Base-by-base conservation (phyloP, 2,113 vertebrate genomes). In the Drymodes brunneopygia region DNA sequence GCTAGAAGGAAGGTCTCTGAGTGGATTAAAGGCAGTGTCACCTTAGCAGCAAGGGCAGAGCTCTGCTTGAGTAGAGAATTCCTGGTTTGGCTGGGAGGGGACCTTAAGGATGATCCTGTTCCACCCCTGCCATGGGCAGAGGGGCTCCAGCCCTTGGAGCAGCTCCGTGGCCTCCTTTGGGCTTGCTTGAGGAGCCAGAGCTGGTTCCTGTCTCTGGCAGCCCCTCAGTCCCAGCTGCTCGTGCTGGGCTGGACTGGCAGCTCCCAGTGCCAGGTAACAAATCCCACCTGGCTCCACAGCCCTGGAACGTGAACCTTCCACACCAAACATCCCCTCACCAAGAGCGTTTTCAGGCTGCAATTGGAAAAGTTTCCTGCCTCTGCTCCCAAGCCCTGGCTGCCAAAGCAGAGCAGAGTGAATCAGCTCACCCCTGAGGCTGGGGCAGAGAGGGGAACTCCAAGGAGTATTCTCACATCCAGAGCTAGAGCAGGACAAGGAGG, bases 371-470 rank as follows among this genome's bases (percentile, higher is more conserved):
- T 79, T 35, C 15, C 56, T 54, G 56, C 79, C 28, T 28, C 65
- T 51, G 57, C 51, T 81, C 71, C 78, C 65, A 27, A 11, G 3
- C 13, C 36, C 48, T 11, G 56, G 58, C 87, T 81, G 81, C 92
- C 57, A 42, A 21, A 82, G 10, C 48, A 24, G 57, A 36, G 73
- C 56, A n/a, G 47, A 58, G 74, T 28, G 42, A 60, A 67, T 21
- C 58, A 53, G 35, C 79, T n/a, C 24, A 23, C 4, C 71, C 66
- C 61, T 1, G 11, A 8, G 73, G 65, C 81, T 2, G 47, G 61
- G 50, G 20, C 35, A n/a, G 35, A n/a, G 64, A 44, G 40, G 9
- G 2, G 38, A 69, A 6, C 71, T 60, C 71, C 0, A 0, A 65
- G 91, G 72, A 70, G 3, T 8, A 10, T 10, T 25, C 65, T 60